Conservation (phyloP, 2,797 vertebrate genomes). For the Enteromius thamalakanensis region DNA sequence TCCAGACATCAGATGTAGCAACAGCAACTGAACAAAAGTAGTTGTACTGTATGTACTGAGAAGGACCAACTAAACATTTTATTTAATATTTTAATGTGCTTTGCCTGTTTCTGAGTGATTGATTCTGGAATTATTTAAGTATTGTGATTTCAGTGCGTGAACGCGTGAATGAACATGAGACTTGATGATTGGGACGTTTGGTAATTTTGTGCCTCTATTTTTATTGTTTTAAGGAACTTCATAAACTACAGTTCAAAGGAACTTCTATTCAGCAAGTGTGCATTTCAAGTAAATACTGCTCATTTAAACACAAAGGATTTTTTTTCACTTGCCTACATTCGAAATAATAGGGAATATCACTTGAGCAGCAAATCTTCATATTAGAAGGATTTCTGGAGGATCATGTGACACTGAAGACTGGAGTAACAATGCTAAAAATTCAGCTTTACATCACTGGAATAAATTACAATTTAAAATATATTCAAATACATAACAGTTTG, state of each 20-base stretch:
- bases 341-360: not conserved
- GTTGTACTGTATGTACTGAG: conserved; percentile 30
- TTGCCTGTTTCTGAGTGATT: not conserved
- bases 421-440: not conserved
- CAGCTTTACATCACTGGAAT: not conserved
- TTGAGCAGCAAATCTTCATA: not conserved
- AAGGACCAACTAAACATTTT: conserved; percentile 17
- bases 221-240: not conserved
- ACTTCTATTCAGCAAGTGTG: not conserved
- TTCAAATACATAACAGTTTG: not conserved
- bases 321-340: not conserved
- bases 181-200: not conserved
- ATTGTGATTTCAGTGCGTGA: not conserved
- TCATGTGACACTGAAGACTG: not conserved
- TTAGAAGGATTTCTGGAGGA: not conserved
- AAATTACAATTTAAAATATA: not conserved
- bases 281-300: not conserved
- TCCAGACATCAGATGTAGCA: conserved; percentile 70
- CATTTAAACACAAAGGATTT: not conserved
- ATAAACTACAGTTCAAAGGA: not conserved
- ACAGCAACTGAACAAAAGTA: conserved; percentile 62
- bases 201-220: not conserved
- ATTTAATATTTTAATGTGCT: conserved; percentile 5
- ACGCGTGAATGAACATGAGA: not conserved
- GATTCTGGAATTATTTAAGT: conserved; percentile 18